Percentiles rank a stretch among this genome's conserved stretches.
These are phyloP conservation scores for Mirza zaza DNA, from an alignment of 2,113 vertebrate genomes.

Conservation along the genomic window DNA sequence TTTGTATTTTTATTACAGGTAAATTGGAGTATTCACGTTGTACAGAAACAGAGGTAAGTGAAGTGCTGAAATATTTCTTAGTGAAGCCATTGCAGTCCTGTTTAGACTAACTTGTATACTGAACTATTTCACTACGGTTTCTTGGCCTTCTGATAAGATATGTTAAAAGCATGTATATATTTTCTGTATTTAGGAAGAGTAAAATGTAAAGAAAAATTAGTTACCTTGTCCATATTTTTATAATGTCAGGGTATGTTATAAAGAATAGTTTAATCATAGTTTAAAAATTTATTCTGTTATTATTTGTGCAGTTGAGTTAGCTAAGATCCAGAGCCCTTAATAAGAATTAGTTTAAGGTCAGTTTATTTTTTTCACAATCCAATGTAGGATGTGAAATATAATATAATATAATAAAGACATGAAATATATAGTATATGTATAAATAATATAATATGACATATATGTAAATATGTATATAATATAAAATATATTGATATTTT, in stretches of 20 bases:
- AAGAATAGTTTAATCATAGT: not conserved
- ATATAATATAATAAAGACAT: too few species aligned
- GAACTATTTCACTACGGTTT: not conserved
- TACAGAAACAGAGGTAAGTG: conserved; percentile 93
- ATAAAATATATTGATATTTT: too few species aligned
- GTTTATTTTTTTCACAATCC: not conserved
- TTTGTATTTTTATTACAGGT: conserved; percentile 84
- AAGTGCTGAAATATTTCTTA: conserved; percentile 60
- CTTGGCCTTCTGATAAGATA: conserved; percentile 3
- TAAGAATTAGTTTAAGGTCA: not conserved
- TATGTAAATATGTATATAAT: too few species aligned
- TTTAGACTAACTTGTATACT: not conserved
- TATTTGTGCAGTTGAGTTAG: conserved; percentile 7
- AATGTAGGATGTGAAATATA: not conserved
- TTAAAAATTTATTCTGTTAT: not conserved
- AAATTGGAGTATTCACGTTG: conserved; percentile 85
- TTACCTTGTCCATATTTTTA: not conserved
- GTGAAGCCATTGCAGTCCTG: not conserved
- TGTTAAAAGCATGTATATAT: not conserved
- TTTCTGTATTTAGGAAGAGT: not conserved
- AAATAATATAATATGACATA: too few species aligned
- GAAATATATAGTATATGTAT: too few species aligned
- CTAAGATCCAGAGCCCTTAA: not conserved
- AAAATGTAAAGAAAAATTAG: conserved; percentile 8
- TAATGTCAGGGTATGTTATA: not conserved